A percentile compares a stretch with the other conserved stretches of the same genome.
Conservation (phyloP, 1,140 invertebrate genomes). For the Ceratitis capitata region DNA sequence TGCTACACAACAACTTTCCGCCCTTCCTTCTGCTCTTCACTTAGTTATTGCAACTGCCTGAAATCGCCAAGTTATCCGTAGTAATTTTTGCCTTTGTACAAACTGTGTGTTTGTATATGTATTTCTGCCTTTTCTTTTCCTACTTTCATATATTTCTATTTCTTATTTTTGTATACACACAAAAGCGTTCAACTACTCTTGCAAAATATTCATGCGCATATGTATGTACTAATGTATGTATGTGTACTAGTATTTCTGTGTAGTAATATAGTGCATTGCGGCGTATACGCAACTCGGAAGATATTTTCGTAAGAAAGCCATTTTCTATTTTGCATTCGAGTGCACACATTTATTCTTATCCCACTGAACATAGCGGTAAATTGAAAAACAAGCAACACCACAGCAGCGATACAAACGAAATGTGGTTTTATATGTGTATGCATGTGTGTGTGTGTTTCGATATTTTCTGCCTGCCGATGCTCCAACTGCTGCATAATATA, state of each 20-base stretch:
- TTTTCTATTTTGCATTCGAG: slow-evolving; percentile 37
- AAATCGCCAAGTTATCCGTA: slow-evolving; percentile 5
- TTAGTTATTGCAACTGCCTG: background rate
- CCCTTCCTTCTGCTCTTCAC: background rate
- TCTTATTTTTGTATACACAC: background rate
- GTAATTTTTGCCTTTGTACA: background rate
- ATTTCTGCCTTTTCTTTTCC: background rate
- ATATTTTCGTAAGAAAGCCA: slow-evolving; percentile 33
- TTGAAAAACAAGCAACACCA: slow-evolving; percentile 21
- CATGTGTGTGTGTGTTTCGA: background rate
- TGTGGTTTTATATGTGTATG: background rate
- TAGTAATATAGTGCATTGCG: background rate
- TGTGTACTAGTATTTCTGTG: background rate
- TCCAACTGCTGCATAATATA: background rate
- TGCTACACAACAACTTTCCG: background rate
- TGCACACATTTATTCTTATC: slow-evolving; percentile 32
- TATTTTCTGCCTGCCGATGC: slow-evolving; percentile 1
- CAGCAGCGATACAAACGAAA: background rate
- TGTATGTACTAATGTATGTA: too few species aligned
- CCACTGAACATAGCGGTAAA: slow-evolving; percentile 29
- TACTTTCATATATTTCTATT: background rate
- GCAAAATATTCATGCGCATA: too few species aligned
- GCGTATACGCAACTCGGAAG: slow-evolving; percentile 30
- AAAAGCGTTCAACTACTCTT: slow-evolving; percentile 4
- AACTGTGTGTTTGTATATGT: background rate